Evolutionary conservation across 2,113 vertebrate genomes (phyloP).

Genomic region (Archilochus colubris): DNA sequence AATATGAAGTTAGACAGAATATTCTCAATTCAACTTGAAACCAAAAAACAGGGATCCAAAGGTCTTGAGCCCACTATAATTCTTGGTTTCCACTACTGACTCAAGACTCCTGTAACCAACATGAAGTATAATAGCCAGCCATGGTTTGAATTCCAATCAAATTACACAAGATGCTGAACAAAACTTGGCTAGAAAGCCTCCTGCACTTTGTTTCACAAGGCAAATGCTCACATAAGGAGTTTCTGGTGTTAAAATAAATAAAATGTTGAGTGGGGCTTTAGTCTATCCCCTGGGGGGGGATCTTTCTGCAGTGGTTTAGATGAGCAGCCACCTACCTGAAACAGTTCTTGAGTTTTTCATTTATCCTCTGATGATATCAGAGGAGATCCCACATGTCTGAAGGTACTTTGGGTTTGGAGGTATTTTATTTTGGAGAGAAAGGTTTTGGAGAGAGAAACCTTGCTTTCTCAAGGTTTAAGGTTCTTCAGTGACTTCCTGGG

Average conservation of each 20-base stretch:
- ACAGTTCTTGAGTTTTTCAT: neutral
- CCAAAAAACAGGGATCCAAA: neutral
- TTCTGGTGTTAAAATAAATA: neutral
- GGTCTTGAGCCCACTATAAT: neutral
- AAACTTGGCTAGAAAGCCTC: neutral
- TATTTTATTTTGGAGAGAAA: neutral
- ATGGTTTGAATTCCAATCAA: neutral
- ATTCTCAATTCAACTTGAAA: neutral
- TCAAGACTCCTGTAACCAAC: neutral
- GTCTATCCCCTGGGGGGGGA: accelerated
- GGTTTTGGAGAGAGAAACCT: neutral
- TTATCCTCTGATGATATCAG: neutral
- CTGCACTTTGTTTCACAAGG: neutral
- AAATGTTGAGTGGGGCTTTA: neutral
- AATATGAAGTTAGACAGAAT: neutral
- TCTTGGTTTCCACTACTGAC: neutral
- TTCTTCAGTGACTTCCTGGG: neutral
- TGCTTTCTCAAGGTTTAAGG: neutral
- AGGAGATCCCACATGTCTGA: neutral
- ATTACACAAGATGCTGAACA: neutral
- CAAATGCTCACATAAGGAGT: neutral
- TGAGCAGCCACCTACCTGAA: neutral
- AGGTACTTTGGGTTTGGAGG: neutral
- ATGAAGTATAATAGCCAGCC: too few relatives aligned
- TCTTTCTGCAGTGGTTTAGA: neutral